These are phyloP conservation scores for Bradynema listronoti DNA, from an alignment of 1,140 invertebrate genomes.

Conservation along the genomic window DNA sequence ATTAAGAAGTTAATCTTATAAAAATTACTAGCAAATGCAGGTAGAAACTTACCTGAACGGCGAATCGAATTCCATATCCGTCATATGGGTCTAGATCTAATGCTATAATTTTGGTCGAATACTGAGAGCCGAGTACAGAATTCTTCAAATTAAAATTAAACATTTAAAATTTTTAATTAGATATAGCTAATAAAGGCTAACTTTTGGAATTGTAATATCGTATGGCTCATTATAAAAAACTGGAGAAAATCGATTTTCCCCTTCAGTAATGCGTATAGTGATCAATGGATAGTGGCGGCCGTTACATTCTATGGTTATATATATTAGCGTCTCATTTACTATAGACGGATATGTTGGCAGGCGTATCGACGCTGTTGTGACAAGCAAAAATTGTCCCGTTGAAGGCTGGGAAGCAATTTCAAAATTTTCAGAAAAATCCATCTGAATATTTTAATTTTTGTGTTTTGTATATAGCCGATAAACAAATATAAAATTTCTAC, in stretches of 20 bases:
- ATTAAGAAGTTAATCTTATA: no score
- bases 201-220: constrained; percentile 38
- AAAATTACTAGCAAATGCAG: no score
- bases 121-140: constrained; percentile 23
- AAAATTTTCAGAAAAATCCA: constrained; percentile 35
- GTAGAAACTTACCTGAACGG: constrained; percentile 28
- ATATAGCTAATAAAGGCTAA: no score
- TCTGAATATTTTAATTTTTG: neutral
- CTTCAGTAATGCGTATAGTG: constrained; percentile 41
- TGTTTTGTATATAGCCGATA: no score
- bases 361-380: constrained; percentile 21
- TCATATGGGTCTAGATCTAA: constrained; percentile 42
- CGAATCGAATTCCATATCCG: constrained; percentile 33
- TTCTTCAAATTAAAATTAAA: no score
- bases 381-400: constrained; percentile 50
- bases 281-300: constrained; percentile 46
- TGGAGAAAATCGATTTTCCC: constrained; percentile 35
- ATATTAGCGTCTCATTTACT: constrained; percentile 50
- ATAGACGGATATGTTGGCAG: constrained; percentile 51
- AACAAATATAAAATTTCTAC: neutral
- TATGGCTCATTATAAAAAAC: constrained; percentile 46
- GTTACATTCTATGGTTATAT: constrained; percentile 53
- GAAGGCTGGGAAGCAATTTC: constrained; percentile 19
- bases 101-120: constrained; percentile 38
- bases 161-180: no score